Percentiles rank a stretch among this genome's conserved stretches.
phyloP scores from a whole-genome alignment of 2,888 invertebrate genomes.

The Epirrhoe alternata region DNA sequence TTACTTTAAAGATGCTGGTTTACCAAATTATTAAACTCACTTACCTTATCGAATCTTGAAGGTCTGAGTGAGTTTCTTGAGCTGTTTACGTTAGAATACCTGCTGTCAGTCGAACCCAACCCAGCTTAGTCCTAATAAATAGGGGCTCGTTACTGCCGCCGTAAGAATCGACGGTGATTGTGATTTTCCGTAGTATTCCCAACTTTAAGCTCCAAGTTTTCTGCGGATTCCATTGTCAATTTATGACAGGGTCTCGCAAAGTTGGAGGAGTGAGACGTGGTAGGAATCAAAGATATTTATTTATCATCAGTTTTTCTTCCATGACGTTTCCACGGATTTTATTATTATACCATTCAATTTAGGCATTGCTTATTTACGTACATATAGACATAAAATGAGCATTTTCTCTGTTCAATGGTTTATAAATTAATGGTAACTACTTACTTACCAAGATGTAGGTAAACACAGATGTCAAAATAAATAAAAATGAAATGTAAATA shows the following conservation, averaged over 20 bases:
- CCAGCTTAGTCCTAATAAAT: constrained; percentile 38
- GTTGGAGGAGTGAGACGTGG: constrained; percentile 9
- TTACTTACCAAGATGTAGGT: too few species aligned
- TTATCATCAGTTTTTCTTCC: not conserved
- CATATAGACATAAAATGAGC: too few species aligned
- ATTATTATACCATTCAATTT: too few species aligned
- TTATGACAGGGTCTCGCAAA: constrained; percentile 11
- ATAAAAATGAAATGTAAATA: too few species aligned
- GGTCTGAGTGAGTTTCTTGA: too few species aligned
- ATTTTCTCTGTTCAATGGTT: too few species aligned
- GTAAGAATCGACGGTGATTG: constrained; percentile 43
- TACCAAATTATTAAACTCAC: too few species aligned
- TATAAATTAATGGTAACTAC: too few species aligned
- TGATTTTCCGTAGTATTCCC: constrained; percentile 35
- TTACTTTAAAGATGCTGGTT: too few species aligned
- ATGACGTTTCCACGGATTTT: not conserved
- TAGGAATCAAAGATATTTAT: constrained; percentile 2
- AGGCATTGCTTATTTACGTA: too few species aligned
- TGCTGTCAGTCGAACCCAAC: constrained; percentile 20
- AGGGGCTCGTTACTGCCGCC: constrained; percentile 56
- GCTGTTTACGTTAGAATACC: not conserved
- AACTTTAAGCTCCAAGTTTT: constrained; percentile 22
- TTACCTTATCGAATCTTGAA: too few species aligned
- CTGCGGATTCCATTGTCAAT: constrained; percentile 23
- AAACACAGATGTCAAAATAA: too few species aligned